Evolutionary conservation across 37 sponge, comb jelly and placozoan species (phyloP).

Genomic region (Ianthella basta): DNA sequence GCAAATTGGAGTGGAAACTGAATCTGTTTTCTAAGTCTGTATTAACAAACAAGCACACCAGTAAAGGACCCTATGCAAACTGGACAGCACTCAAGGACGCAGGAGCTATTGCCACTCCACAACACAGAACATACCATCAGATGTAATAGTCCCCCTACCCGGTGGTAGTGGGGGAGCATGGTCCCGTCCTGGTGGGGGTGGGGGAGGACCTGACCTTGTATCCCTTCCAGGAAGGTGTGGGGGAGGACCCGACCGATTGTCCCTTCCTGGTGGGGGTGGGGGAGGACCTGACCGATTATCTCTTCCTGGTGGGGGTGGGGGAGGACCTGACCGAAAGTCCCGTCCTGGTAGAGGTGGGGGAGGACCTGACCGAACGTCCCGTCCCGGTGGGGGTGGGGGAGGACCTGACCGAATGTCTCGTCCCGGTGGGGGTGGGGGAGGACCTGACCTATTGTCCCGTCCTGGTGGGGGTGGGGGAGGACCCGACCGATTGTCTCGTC

Average conservation of each 20-base stretch:
- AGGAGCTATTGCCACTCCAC: not conserved
- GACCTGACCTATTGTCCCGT: not conserved
- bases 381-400: too few relatives aligned
- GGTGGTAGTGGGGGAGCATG: not conserved
- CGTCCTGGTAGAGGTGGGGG: not conserved
- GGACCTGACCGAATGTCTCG: too few relatives aligned
- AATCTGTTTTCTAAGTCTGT: slow-evolving; percentile 76
- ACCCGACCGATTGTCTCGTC: slow-evolving; percentile 46
- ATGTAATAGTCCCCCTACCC: not conserved
- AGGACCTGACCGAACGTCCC: not conserved
- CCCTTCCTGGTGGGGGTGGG: slow-evolving; percentile 39
- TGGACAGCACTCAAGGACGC: not conserved
- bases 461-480: slow-evolving; percentile 62
- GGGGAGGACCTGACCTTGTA: slow-evolving; percentile 26
- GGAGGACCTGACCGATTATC: slow-evolving; percentile 33
- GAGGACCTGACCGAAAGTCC: too few relatives aligned
- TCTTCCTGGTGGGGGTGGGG: not conserved
- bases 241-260: too few relatives aligned
- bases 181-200: slow-evolving; percentile 2
- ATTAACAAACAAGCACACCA: not conserved
- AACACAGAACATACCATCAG: not conserved
- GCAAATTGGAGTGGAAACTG: slow-evolving; percentile 50
- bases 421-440: not conserved
- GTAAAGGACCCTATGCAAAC: not conserved
- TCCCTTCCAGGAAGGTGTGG: too few relatives aligned